A percentile compares a stretch with the other conserved stretches of the same genome.
Evolutionary conservation across 2,797 vertebrate species (phyloP).

Genomic region (Oreochromis mossambicus): DNA sequence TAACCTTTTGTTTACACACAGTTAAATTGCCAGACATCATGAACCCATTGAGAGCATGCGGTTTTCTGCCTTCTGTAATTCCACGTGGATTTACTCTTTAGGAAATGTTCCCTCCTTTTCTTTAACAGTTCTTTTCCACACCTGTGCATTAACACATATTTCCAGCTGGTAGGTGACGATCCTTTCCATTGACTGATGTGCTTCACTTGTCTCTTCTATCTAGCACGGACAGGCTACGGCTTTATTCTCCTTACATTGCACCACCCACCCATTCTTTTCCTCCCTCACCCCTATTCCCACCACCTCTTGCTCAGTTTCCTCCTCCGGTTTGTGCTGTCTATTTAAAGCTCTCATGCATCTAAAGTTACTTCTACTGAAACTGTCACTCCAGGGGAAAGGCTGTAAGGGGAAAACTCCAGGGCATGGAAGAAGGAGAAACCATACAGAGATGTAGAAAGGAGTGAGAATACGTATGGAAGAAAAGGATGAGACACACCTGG

Average conservation of each 20-base stretch:
- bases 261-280: background rate
- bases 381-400: background rate
- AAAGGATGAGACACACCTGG: background rate
- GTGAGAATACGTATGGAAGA: background rate
- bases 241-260: background rate
- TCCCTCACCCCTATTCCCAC: background rate
- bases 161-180: background rate
- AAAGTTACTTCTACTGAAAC: constrained; percentile 3
- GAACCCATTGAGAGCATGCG: background rate
- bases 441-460: background rate
- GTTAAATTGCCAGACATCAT: background rate
- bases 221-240: background rate
- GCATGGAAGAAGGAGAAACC: background rate
- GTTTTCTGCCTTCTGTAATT: background rate
- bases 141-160: background rate
- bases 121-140: background rate
- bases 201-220: background rate
- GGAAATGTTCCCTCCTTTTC: background rate
- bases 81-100: background rate
- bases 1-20: background rate
- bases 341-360: constrained; percentile 45
- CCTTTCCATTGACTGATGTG: background rate
- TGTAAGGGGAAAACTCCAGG: background rate
- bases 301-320: background rate
- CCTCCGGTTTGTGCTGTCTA: constrained; percentile 1